A percentile compares a stretch with the other conserved stretches of the same genome.
phyloP scores from a whole-genome alignment of 2,888 invertebrate species.

The Drosophila stalkeri region DNA sequence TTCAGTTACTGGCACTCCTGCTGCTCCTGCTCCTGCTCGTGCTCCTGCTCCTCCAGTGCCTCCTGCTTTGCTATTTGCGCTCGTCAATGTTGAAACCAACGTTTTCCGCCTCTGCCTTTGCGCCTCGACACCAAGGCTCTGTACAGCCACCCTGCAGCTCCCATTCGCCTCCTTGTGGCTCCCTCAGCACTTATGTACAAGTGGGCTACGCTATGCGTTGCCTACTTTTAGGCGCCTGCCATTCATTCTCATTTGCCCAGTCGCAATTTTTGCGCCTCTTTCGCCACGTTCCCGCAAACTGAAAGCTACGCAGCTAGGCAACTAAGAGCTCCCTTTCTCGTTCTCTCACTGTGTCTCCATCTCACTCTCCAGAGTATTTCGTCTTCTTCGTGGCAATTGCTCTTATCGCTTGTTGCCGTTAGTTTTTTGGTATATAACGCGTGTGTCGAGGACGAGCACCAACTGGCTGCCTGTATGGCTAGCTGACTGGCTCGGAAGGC shows the following conservation, averaged over 20 bases:
- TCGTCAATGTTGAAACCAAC: conserved; percentile 28
- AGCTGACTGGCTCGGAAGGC: conserved; percentile 58
- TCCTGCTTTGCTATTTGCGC: conserved; percentile 11
- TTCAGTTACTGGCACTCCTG: neutral
- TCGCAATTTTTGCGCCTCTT: conserved; percentile 54
- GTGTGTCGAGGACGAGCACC: conserved; percentile 43
- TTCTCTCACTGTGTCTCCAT: neutral
- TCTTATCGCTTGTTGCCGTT: conserved; percentile 69
- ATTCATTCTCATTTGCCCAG: conserved; percentile 74
- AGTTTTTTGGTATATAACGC: conserved; percentile 74
- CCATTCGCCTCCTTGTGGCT: neutral
- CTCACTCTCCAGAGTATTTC: conserved; percentile 26
- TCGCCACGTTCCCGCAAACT: conserved; percentile 36
- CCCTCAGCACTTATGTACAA: conserved; percentile 61
- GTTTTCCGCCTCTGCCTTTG: conserved; percentile 23
- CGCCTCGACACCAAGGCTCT: conserved; percentile 6
- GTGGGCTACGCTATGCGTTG: conserved; percentile 48
- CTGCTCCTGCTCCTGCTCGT: conserved; percentile 8
- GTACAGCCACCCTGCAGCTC: neutral
- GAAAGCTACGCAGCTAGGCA: neutral
- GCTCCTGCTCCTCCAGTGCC: conserved; percentile 13
- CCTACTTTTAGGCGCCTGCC: conserved; percentile 75
- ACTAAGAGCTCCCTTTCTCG: neutral
- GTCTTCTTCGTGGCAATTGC: conserved; percentile 60
- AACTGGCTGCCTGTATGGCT: conserved; percentile 62